Base-by-base conservation (phyloP, 2,797 vertebrate species). In the Myripristis jacobus region DNA sequence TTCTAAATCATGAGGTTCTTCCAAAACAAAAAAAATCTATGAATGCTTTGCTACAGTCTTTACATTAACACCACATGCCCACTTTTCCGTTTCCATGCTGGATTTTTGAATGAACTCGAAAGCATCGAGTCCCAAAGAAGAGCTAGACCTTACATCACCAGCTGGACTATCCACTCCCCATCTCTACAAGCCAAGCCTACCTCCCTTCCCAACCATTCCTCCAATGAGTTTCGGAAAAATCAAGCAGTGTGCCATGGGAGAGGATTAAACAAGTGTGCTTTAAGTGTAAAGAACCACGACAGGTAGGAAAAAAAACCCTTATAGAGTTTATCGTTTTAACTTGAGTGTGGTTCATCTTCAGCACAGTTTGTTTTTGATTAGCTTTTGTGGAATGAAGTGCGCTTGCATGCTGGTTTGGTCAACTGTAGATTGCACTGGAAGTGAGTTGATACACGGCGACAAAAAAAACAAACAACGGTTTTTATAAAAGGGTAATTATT, bases 201-300 rank as follows among this genome's bases (percentile, higher is more conserved):
- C 87, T 46, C 62, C 81, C 80, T 79, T 84, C 86, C 77, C 78
- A 81, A 9, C 31, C 70, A 47, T 66, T 71, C 60, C 18, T 67
- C 87, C 89, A 90, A 87, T 87, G 88, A 92, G 86, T 92, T 90
- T 86, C 74, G 4, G 80, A 67, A 73, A 55, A 62, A 79, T 18
- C 74, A 70, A 66, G 69, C 90, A 70, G 82, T 69, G 82, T 83
- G 73, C 73, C 47, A 70, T 79, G 70, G 79, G 77, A 88, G 84
- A 85, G 81, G 75, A 89, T 85, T 89, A 60, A 92, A 91, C 82
- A 89, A 87, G 84, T 84, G 87, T 83, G 82, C 79, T 63, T 31
- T 25, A 66, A 77, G 82, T 90, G 80, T 78, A 64, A 71, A 82
- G 73, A 81, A 68, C 85, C 54, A 58, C 81, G 64, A 65, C 79